Evolutionary conservation across 2,113 vertebrate species (phyloP).

Genomic region (Amphiprion ocellaris): DNA sequence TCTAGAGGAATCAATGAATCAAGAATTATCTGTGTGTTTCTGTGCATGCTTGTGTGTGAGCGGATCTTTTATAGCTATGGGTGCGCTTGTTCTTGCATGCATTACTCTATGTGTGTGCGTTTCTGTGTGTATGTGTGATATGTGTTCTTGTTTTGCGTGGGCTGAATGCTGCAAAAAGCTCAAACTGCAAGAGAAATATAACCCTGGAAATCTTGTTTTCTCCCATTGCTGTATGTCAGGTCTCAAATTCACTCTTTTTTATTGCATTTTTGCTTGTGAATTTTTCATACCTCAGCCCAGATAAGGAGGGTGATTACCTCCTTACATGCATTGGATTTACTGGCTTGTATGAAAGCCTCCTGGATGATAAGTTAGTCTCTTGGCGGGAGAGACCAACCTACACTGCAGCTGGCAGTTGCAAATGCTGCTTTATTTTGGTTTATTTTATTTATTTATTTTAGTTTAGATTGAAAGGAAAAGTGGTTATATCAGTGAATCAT

Average conservation of each 20-base stretch:
- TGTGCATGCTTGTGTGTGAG: slow-evolving; percentile 19
- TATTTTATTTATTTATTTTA: slow-evolving; percentile 14
- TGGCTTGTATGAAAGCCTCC: slow-evolving; percentile 4
- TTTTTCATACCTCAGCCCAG: slow-evolving; percentile 40
- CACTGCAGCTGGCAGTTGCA: slow-evolving; percentile 2
- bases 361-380: slow-evolving; percentile 20
- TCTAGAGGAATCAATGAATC: slow-evolving; percentile 69
- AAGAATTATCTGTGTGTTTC: slow-evolving; percentile 41
- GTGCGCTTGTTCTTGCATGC: slow-evolving; percentile 20
- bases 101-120: not conserved
- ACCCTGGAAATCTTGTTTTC: slow-evolving; percentile 43
- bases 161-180: slow-evolving; percentile 40
- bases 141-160: slow-evolving; percentile 10
- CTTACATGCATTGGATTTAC: slow-evolving; percentile 32
- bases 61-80: slow-evolving; percentile 29
- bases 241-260: slow-evolving; percentile 19
- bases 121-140: slow-evolving; percentile 5
- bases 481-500: slow-evolving; percentile 52
- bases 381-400: slow-evolving; percentile 10
- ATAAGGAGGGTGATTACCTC: slow-evolving; percentile 47
- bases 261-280: slow-evolving; percentile 9
- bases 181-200: slow-evolving; percentile 33
- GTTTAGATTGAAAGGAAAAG: slow-evolving; percentile 15
- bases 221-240: slow-evolving; percentile 8
- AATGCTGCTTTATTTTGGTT: not conserved